Conservation (phyloP, 35 echinoderm and acorn worm species). For the Stichopus chloronotus region DNA sequence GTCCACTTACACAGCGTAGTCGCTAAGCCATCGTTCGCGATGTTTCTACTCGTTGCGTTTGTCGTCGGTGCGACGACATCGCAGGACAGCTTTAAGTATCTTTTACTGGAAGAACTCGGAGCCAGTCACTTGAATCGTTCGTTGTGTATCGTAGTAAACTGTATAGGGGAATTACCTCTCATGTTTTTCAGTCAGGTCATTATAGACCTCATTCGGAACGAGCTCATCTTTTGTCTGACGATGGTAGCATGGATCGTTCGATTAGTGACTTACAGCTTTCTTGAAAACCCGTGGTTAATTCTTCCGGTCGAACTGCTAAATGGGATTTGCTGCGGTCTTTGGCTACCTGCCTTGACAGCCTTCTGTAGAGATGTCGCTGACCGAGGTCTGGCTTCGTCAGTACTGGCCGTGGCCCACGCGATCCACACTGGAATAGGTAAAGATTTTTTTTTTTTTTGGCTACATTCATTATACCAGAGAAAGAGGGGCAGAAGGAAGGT, state of each 20-base stretch:
- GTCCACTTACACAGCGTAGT: neutral
- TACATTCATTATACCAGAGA: too few species aligned
- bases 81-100: constrained; percentile 11
- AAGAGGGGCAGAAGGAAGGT: too few species aligned
- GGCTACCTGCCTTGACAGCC: neutral
- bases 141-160: neutral
- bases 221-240: neutral
- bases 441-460: neutral
- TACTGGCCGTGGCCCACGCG: neutral
- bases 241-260: neutral
- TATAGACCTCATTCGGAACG: neutral
- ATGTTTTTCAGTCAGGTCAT: neutral
- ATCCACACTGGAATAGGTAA: constrained; percentile 2
- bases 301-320: neutral
- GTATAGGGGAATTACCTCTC: neutral
- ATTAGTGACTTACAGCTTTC: neutral
- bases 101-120: neutral
- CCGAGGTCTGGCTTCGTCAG: neutral
- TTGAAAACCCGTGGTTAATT: constrained; percentile 12
- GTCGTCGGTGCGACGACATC: constrained; percentile 4
- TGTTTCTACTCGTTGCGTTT: neutral
- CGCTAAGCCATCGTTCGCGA: neutral
- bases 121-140: constrained; percentile 18
- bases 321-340: constrained; percentile 12
- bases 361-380: neutral